phyloP scores from a whole-genome alignment of 2,113 vertebrate species.

The Elgaria multicarinata region DNA sequence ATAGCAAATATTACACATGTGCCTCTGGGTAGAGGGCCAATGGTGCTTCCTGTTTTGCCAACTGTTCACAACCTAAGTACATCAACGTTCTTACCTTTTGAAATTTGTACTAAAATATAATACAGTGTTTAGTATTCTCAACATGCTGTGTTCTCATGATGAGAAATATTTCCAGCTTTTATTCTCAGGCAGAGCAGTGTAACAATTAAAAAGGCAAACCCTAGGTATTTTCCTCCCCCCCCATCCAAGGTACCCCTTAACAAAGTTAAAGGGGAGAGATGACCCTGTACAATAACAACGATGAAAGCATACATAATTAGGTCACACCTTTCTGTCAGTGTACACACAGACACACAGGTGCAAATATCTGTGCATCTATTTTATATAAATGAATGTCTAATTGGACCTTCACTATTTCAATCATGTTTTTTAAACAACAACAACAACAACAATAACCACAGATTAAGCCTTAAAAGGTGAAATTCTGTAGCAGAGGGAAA shows the following conservation, averaged over 20 bases:
- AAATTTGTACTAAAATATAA: conserved; percentile 46
- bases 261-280: neutral
- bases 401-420: neutral
- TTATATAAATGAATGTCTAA: neutral
- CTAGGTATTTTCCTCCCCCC: neutral
- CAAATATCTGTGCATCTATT: neutral
- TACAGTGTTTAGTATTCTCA: conserved; percentile 39
- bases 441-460: no score
- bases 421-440: neutral
- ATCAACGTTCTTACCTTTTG: conserved; percentile 62
- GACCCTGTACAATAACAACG: neutral
- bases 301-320: neutral
- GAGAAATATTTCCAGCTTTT: conserved; percentile 9
- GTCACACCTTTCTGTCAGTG: conserved; percentile 6
- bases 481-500: rapidly evolving
- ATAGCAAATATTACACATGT: neutral
- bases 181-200: neutral
- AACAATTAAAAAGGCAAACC: neutral
- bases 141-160: conserved; percentile 50
- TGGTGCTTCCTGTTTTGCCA: conserved; percentile 54
- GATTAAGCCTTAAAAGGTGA: neutral
- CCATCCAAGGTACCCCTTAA: neutral
- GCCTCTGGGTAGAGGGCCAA: neutral
- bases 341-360: neutral
- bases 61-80: conserved; percentile 50